phyloP scores from a whole-genome alignment of 2,113 vertebrate species.

The Verasper variegatus region DNA sequence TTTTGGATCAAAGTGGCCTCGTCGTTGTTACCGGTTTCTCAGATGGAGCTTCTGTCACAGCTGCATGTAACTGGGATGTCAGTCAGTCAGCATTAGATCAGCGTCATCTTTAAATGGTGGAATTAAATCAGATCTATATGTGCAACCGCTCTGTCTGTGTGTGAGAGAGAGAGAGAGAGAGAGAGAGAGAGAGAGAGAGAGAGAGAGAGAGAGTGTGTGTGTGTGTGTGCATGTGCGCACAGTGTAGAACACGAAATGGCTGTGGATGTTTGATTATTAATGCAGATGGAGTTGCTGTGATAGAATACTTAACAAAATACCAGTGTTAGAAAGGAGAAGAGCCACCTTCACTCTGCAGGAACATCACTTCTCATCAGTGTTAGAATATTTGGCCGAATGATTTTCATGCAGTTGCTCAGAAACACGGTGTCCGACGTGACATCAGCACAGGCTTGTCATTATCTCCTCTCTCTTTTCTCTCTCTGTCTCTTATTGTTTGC shows the following conservation, averaged over 20 bases:
- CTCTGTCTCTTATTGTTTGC: slow-evolving; percentile 39
- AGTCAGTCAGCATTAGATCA: slow-evolving; percentile 30
- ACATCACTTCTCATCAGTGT: neutral
- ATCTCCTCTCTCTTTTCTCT: slow-evolving; percentile 27
- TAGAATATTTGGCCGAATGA: neutral
- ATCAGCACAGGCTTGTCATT: slow-evolving; percentile 1
- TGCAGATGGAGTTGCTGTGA: slow-evolving; percentile 5
- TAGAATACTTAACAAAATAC: slow-evolving; percentile 1
- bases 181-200: fast-evolving
- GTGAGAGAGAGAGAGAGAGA: fast-evolving
- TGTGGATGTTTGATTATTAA: slow-evolving; percentile 5
- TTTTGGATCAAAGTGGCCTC: slow-evolving; percentile 15
- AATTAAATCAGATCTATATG: slow-evolving; percentile 5
- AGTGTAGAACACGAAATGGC: neutral
- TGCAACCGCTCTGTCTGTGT: neutral
- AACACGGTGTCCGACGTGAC: neutral
- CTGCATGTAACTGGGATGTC: slow-evolving; percentile 11
- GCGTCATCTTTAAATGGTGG: slow-evolving; percentile 37
- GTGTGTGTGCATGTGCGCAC: neutral
- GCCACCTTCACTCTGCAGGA: neutral
- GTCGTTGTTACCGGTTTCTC: slow-evolving; percentile 24
- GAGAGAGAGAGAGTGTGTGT: neutral
- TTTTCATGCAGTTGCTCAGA: slow-evolving; percentile 3
- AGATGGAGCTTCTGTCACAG: slow-evolving; percentile 25
- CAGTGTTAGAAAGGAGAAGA: slow-evolving; percentile 5